These are phyloP conservation scores for Coecobrya sp. DNA, from an alignment of 2,888 invertebrate genomes.

Conservation along the genomic window DNA sequence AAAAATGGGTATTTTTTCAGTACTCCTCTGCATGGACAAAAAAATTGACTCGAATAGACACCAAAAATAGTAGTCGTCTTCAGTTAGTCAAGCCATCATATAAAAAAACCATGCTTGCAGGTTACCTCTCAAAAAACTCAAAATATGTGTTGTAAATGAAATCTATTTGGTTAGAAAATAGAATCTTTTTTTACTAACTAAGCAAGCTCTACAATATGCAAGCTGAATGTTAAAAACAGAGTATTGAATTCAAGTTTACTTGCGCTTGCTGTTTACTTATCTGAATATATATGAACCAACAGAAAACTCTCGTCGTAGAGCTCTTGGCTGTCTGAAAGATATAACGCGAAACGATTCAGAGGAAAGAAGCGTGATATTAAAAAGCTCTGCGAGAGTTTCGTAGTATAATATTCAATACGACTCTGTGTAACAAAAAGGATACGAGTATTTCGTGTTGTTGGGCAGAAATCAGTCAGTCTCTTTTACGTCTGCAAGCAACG, in stretches of 20 bases:
- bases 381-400: too few relatives aligned
- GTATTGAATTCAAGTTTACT: background rate
- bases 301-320: background rate
- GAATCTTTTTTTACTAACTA: too few relatives aligned
- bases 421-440: too few relatives aligned
- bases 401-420: too few relatives aligned
- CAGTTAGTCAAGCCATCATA: too few relatives aligned
- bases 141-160: background rate
- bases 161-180: background rate
- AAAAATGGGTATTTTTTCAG: background rate
- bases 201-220: too few relatives aligned
- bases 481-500: constrained; percentile 77
- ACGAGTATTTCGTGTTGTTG: constrained; percentile 43
- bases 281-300: constrained; percentile 8
- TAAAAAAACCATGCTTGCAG: background rate
- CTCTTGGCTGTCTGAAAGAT: background rate
- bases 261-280: background rate
- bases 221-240: too few relatives aligned
- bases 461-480: constrained; percentile 76
- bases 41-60: background rate
- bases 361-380: too few relatives aligned
- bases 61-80: background rate
- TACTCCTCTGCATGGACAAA: background rate
- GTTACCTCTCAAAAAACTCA: too few relatives aligned
- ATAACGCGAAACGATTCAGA: background rate